Evolutionary conservation across 2,797 vertebrate genomes (phyloP).

Genomic region (Gymnothorax javanicus): DNA sequence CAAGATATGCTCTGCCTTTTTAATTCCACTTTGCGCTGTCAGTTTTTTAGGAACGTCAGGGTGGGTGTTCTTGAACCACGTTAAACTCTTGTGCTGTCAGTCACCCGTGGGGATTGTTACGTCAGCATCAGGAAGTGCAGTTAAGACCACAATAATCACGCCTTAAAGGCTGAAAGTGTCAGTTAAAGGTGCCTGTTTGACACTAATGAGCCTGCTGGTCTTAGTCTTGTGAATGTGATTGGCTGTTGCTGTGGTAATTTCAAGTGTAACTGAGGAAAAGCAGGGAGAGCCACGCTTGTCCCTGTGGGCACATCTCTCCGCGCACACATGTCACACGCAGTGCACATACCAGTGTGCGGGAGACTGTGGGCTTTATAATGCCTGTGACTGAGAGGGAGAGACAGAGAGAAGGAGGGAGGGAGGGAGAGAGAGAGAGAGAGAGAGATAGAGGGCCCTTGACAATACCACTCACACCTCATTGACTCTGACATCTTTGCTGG

Average conservation of each 20-base stretch:
- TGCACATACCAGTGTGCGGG: too few relatives aligned
- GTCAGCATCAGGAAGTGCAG: too few relatives aligned
- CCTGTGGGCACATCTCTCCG: background rate
- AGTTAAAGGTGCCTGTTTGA: background rate
- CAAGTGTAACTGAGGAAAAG: background rate
- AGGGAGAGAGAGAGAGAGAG: background rate
- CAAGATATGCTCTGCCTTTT: too few relatives aligned
- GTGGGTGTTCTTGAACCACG: too few relatives aligned
- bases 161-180: background rate
- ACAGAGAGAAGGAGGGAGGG: background rate
- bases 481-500: background rate
- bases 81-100: too few relatives aligned
- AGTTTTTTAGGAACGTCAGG: too few relatives aligned
- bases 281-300: background rate
- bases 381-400: background rate
- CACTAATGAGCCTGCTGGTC: background rate
- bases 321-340: too few relatives aligned
- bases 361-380: background rate
- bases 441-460: background rate
- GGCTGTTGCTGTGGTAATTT: background rate
- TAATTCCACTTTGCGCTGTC: too few relatives aligned
- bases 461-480: background rate
- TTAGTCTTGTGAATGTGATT: background rate
- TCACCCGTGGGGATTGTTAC: too few relatives aligned
- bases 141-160: too few relatives aligned